Conservation (phyloP, 2,888 invertebrate species). For the Agrochola macilenta region DNA sequence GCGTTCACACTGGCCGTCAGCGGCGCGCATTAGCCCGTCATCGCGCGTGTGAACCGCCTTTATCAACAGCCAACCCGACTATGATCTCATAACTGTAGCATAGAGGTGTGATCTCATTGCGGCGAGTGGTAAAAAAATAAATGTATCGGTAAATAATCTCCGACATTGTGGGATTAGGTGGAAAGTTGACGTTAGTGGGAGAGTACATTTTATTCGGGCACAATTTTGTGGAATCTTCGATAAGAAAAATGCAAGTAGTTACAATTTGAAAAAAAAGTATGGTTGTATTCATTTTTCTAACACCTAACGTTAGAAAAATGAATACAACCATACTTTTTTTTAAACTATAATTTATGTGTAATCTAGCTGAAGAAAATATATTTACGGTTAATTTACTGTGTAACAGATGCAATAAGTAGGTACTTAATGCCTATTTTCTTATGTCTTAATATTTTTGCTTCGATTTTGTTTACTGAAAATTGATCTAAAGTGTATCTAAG, state of each 20-base stretch:
- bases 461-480: neutral
- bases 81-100: conserved; percentile 62
- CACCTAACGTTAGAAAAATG: no score
- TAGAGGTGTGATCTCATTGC: conserved; percentile 66
- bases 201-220: neutral
- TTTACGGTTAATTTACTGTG: neutral
- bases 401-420: neutral
- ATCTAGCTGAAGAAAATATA: neutral
- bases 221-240: neutral
- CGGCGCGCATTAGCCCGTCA: conserved; percentile 78
- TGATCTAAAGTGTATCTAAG: neutral
- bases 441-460: no score
- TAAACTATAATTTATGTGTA: neutral
- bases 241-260: no score
- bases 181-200: neutral
- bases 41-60: conserved; percentile 62
- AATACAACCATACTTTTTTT: neutral
- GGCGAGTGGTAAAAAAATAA: conserved; percentile 47
- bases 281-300: no score
- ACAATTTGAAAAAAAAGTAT: neutral
- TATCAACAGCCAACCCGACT: conserved; percentile 55
- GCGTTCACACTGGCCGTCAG: conserved; percentile 73
- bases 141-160: conserved; percentile 40
- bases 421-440: neutral
- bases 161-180: conserved; percentile 15